Conservation (phyloP, 2,113 vertebrate species). For the Sterrhoptilus dennistouni region DNA sequence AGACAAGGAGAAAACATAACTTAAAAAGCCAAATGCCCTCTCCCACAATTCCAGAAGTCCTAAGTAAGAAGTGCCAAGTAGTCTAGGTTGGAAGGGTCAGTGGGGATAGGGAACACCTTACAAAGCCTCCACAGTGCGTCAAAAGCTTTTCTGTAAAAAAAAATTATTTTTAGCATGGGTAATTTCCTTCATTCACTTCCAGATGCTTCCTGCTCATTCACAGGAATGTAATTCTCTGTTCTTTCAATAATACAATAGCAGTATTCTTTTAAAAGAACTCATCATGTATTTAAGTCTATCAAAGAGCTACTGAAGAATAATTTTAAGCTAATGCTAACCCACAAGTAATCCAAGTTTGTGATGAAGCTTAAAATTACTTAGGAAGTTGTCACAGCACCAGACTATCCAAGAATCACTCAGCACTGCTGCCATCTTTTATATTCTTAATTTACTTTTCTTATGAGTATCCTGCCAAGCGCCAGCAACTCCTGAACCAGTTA, state of each 20-base stretch:
- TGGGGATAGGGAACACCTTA: neutral
- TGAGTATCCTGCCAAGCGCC: neutral
- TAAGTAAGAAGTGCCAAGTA: neutral
- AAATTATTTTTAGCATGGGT: neutral
- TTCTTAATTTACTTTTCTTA: neutral
- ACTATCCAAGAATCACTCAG: neutral
- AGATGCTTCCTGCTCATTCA: neutral
- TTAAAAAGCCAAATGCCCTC: neutral
- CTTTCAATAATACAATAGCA: neutral
- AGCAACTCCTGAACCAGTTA: neutral
- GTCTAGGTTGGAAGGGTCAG: too few relatives aligned
- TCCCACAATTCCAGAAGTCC: neutral
- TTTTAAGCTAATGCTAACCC: neutral
- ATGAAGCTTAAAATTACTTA: neutral
- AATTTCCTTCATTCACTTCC: neutral
- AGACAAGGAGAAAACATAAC: neutral
- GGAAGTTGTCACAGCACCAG: neutral
- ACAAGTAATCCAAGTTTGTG: neutral
- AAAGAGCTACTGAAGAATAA: neutral
- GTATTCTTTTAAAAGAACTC: neutral
- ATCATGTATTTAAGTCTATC: neutral
- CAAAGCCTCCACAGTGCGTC: neutral
- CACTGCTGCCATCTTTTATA: neutral
- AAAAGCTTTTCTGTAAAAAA: neutral
- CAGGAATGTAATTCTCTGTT: neutral